These are phyloP conservation scores for Agrotis ipsilon DNA, from an alignment of 2,888 invertebrate genomes.

Conservation along the genomic window DNA sequence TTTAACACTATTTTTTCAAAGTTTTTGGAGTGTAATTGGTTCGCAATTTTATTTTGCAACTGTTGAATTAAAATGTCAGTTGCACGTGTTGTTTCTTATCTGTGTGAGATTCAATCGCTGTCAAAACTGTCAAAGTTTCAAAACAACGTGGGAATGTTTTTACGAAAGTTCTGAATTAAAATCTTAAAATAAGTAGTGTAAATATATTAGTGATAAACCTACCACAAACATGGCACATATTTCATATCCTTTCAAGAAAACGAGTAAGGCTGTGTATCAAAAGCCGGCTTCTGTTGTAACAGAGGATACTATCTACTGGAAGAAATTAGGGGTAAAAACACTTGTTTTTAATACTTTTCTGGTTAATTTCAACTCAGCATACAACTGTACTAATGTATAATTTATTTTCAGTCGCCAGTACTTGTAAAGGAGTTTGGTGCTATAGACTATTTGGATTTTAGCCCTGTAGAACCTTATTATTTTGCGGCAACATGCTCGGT, in stretches of 20 bases:
- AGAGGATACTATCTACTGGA: conserved; percentile 97
- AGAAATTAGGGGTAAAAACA: conserved; percentile 94
- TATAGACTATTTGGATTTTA: conserved; percentile 97
- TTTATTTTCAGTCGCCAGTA: conserved; percentile 93
- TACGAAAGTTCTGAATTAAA: neutral
- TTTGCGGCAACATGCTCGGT: conserved; percentile 98
- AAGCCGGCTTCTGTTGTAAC: conserved; percentile 93
- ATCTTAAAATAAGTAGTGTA: conserved; percentile 31
- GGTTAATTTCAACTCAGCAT: neutral
- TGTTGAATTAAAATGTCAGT: no score
- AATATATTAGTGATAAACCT: conserved; percentile 5
- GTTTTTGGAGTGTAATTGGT: no score
- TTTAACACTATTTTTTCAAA: no score
- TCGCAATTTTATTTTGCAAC: no score
- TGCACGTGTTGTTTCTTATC: conserved; percentile 36
- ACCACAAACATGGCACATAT: conserved; percentile 80
- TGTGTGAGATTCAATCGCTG: conserved; percentile 6
- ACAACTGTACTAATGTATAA: conserved; percentile 15
- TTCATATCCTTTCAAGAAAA: conserved; percentile 93
- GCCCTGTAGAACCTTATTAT: conserved; percentile 96
- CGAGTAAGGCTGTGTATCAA: conserved; percentile 93
- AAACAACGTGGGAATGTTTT: conserved; percentile 61
- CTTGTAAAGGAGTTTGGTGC: conserved; percentile 98
- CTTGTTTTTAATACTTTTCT: neutral
- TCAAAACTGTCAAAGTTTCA: conserved; percentile 48